Conservation (phyloP, 2,797 vertebrate species). For the Semotilus atromaculatus region DNA sequence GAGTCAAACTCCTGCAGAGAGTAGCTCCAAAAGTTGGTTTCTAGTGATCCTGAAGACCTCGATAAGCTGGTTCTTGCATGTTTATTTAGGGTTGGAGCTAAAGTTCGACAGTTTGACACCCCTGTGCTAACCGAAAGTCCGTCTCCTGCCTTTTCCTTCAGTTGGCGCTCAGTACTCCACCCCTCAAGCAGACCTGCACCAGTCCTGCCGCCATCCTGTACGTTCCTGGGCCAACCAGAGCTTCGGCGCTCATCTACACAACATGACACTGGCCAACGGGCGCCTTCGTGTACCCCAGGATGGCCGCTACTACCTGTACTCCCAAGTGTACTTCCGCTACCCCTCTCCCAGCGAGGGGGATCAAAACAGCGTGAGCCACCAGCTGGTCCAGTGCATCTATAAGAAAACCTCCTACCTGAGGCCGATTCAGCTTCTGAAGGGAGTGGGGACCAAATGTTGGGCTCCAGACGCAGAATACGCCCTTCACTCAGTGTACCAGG, state of each 20-base stretch:
- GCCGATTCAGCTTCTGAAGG: slow-evolving; percentile 88
- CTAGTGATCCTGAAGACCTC: not conserved
- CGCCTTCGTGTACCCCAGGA: slow-evolving; percentile 83
- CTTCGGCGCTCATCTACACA: slow-evolving; percentile 86
- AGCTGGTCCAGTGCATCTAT: slow-evolving; percentile 89
- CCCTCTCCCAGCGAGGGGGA: slow-evolving; percentile 74
- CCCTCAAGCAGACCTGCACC: slow-evolving; percentile 77
- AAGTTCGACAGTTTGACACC: not conserved
- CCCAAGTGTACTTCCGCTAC: slow-evolving; percentile 88
- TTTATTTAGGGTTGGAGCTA: not conserved
- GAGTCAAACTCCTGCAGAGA: too few relatives aligned
- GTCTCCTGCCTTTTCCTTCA: slow-evolving; percentile 18
- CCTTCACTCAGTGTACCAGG: slow-evolving; percentile 90
- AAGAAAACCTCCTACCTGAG: slow-evolving; percentile 84
- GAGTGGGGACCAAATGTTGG: slow-evolving; percentile 91
- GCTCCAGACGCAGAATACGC: slow-evolving; percentile 86
- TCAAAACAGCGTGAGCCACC: slow-evolving; percentile 79
- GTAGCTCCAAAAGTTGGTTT: not conserved
- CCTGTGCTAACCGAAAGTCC: not conserved
- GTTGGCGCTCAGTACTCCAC: slow-evolving; percentile 54
- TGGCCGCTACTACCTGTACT: slow-evolving; percentile 89
- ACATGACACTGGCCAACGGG: slow-evolving; percentile 84
- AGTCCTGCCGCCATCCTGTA: slow-evolving; percentile 88
- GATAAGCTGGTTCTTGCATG: not conserved
- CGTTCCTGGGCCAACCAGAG: slow-evolving; percentile 82